A percentile compares a stretch with the other conserved stretches of the same genome.
These are phyloP conservation scores for Drosophila sp. DNA, from an alignment of 1,140 invertebrate species.

Conservation along the genomic window DNA sequence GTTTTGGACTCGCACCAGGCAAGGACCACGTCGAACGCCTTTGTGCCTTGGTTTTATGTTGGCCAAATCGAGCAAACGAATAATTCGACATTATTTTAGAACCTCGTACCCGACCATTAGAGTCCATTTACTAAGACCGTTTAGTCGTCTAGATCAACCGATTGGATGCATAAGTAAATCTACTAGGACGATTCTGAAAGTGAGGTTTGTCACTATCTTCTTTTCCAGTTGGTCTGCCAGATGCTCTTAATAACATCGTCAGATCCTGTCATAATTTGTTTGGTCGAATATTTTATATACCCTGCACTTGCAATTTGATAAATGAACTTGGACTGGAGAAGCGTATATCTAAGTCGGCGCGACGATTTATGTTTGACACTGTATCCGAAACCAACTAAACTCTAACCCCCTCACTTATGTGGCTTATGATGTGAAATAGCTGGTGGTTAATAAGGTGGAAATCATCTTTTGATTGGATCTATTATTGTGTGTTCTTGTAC, in stretches of 20 bases:
- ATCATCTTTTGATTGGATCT: constrained; percentile 53
- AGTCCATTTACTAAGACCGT: not conserved
- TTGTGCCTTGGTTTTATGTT: constrained; percentile 23
- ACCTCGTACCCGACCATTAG: not conserved
- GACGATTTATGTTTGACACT: not conserved
- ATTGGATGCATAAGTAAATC: too few species aligned
- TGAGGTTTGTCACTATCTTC: too few species aligned
- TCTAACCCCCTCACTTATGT: constrained; percentile 53
- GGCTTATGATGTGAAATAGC: constrained; percentile 64
- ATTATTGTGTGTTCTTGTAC: not conserved
- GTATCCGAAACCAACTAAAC: not conserved
- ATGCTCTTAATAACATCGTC: too few species aligned
- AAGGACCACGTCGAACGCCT: constrained; percentile 23
- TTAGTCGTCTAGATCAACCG: not conserved
- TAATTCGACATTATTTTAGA: constrained; percentile 55
- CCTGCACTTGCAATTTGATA: too few species aligned
- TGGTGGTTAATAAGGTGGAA: constrained; percentile 77
- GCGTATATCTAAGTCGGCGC: too few species aligned
- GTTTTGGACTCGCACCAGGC: constrained; percentile 13
- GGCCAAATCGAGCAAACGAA: constrained; percentile 48
- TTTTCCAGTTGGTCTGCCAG: too few species aligned
- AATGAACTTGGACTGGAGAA: too few species aligned
- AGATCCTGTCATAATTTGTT: too few species aligned
- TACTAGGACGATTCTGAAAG: too few species aligned
- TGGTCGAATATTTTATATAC: too few species aligned